Evolutionary conservation across 2,113 vertebrate species (phyloP).

Genomic region (Papio anubis): DNA sequence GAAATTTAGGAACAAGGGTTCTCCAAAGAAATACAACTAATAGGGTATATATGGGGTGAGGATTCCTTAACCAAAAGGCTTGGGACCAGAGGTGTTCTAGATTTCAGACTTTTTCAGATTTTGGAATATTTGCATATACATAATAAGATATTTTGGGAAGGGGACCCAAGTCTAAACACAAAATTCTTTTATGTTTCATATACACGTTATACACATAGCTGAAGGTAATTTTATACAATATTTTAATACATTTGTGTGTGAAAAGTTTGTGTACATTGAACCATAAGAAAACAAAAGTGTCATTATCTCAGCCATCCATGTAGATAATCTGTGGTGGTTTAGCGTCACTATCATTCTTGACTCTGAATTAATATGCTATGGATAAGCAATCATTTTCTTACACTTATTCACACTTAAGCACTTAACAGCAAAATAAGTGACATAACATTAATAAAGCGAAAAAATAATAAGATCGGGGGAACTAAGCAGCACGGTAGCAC

Average conservation of each 20-base stretch:
- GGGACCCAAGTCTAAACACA: background rate
- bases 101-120: background rate
- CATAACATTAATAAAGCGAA: background rate
- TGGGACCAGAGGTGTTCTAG: background rate
- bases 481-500: background rate
- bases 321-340: background rate
- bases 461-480: background rate
- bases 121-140: background rate
- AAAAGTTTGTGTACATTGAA: background rate
- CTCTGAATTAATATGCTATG: background rate
- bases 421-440: background rate
- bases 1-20: background rate
- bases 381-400: background rate
- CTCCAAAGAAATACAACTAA: background rate
- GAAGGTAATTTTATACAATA: background rate
- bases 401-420: background rate
- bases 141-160: background rate
- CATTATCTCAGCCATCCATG: background rate
- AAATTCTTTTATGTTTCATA: background rate
- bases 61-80: background rate
- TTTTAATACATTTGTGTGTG: background rate
- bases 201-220: background rate
- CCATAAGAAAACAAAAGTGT: background rate
- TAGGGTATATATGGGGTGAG: background rate
- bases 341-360: background rate